These are phyloP conservation scores for Pseudorasbora parva DNA, from an alignment of 2,113 vertebrate species.

Conservation along the genomic window DNA sequence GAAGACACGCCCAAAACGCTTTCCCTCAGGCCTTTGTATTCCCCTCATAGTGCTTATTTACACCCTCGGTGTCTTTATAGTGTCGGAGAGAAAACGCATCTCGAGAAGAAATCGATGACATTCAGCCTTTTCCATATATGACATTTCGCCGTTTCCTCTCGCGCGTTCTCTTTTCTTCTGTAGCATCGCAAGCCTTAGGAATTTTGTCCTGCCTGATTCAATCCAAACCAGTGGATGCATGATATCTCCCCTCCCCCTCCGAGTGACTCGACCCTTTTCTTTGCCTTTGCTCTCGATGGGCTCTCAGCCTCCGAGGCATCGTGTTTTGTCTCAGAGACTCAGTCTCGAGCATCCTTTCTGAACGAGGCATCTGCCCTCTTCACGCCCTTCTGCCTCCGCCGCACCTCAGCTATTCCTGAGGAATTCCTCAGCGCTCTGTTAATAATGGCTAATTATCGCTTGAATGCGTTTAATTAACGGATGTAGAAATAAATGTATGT, in stretches of 20 bases:
- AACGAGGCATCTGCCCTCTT: constrained; percentile 53
- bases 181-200: constrained; percentile 74
- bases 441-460: background rate
- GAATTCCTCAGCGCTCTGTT: constrained; percentile 58
- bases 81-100: background rate
- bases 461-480: constrained; percentile 4
- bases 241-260: constrained; percentile 62
- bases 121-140: background rate
- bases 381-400: constrained; percentile 58
- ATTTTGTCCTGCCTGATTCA: constrained; percentile 75
- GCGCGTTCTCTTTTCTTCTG: constrained; percentile 67
- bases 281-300: constrained; percentile 63
- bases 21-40: constrained; percentile 54
- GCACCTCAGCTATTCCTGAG: constrained; percentile 55
- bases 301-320: constrained; percentile 79
- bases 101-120: background rate
- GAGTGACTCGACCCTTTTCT: constrained; percentile 80
- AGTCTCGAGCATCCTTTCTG: constrained; percentile 71
- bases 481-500: constrained; percentile 5
- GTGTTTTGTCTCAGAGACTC: constrained; percentile 77
- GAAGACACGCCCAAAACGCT: constrained; percentile 75
- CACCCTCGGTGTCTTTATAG: constrained; percentile 37
- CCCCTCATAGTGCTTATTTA: constrained; percentile 32
- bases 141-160: constrained; percentile 56
- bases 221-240: constrained; percentile 77